Evolutionary conservation across 2,113 vertebrate species (phyloP).

Genomic region (Sus scrofa): DNA sequence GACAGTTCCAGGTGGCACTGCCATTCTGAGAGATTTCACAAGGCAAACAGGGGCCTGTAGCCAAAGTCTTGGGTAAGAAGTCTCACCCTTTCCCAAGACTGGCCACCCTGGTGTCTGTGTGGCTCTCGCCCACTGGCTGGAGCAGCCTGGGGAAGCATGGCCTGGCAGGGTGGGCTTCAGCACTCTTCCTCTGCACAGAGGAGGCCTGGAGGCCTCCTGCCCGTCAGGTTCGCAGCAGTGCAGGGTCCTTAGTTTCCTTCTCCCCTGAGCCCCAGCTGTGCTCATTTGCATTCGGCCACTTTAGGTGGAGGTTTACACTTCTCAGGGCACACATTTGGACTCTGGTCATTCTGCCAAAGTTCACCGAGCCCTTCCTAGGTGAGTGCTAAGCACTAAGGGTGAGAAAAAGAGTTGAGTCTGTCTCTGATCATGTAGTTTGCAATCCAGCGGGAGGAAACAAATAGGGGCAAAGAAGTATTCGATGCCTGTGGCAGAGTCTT

Average conservation of each 20-base stretch:
- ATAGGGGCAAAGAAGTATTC: background rate
- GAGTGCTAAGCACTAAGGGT: background rate
- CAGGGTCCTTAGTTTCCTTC: background rate
- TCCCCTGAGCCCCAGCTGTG: no score
- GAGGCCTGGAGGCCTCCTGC: background rate
- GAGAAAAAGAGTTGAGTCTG: background rate
- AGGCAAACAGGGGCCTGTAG: background rate
- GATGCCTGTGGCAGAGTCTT: background rate
- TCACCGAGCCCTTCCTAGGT: slow-evolving; percentile 49
- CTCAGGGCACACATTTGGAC: slow-evolving; percentile 40
- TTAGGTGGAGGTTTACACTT: slow-evolving; percentile 20
- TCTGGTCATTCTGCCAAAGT: slow-evolving; percentile 47
- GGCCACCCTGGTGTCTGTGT: no score
- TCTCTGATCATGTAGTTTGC: background rate
- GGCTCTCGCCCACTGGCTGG: no score
- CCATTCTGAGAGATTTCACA: no score
- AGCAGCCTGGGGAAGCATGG: background rate
- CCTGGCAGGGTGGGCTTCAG: background rate
- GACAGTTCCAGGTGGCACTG: rapidly evolving
- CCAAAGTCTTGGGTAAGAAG: background rate
- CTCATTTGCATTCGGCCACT: background rate
- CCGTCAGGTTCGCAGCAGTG: no score
- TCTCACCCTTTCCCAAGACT: background rate
- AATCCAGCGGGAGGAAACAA: background rate
- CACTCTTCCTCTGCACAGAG: background rate